Percentiles rank a stretch among this genome's conserved stretches.
These are phyloP conservation scores for Gnathonemus echidnorhynchus DNA, from an alignment of 2,113 vertebrate species.

Conservation along the genomic window DNA sequence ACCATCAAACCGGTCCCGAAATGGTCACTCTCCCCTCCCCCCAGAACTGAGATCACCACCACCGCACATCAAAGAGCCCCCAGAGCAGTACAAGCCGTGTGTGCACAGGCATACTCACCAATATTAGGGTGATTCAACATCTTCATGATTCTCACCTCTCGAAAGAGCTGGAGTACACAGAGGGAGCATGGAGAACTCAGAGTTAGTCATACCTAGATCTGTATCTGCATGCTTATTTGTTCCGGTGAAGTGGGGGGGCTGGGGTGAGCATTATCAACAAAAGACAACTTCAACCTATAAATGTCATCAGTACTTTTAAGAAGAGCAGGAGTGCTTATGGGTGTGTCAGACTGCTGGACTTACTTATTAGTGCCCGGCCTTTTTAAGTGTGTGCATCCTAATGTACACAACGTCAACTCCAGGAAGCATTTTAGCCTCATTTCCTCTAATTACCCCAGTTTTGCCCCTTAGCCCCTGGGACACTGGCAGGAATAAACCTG, in stretches of 20 bases:
- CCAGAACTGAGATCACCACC: neutral
- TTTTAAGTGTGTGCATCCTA: constrained; percentile 10
- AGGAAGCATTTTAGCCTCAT: constrained; percentile 56
- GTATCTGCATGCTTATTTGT: neutral
- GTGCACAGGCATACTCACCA: constrained; percentile 64
- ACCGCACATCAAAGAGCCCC: neutral
- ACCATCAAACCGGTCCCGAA: neutral
- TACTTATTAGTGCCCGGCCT: neutral
- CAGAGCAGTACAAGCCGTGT: neutral
- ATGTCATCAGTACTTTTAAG: neutral
- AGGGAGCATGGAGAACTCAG: neutral
- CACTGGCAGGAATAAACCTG: constrained; percentile 8
- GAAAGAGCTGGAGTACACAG: constrained; percentile 69
- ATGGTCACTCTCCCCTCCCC: neutral
- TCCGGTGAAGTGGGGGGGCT: neutral
- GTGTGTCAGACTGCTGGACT: neutral
- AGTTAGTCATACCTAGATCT: neutral
- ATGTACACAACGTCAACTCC: constrained; percentile 33
- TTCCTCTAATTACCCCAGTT: constrained; percentile 56
- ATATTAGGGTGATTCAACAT: constrained; percentile 91
- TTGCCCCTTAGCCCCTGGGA: constrained; percentile 34
- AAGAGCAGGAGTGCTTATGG: neutral
- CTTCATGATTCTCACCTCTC: constrained; percentile 95
- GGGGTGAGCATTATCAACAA: neutral
- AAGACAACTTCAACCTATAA: neutral